These are phyloP conservation scores for Perdita meconis DNA, from an alignment of 2,888 invertebrate genomes.

Conservation along the genomic window DNA sequence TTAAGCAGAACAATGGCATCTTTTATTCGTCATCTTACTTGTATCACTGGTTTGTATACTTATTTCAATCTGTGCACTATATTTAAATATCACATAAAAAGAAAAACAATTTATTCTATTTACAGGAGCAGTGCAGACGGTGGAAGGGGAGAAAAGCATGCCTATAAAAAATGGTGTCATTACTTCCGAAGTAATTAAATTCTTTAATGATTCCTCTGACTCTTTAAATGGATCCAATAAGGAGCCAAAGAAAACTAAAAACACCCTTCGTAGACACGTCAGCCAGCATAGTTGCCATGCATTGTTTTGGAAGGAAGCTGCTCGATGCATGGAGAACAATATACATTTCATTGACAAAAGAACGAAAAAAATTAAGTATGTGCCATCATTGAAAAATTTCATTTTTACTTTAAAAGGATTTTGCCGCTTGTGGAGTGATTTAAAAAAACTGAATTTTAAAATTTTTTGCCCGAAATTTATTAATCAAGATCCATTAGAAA, in stretches of 20 bases:
- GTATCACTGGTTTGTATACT: conserved; percentile 1
- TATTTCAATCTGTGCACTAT: background rate
- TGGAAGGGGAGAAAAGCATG: background rate
- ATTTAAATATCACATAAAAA: conserved; percentile 7
- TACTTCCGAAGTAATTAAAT: background rate
- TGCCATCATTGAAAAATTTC: background rate
- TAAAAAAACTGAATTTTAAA: too few species aligned
- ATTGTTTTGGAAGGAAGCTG: too few species aligned
- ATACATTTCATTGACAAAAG: background rate
- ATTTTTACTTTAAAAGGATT: too few species aligned
- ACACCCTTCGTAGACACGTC: background rate
- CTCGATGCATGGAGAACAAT: too few species aligned
- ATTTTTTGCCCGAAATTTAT: too few species aligned
- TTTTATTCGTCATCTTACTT: background rate
- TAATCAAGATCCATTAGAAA: too few species aligned
- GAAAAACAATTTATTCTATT: background rate
- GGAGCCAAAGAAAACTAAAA: background rate
- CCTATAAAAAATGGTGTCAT: background rate
- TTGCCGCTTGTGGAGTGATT: too few species aligned
- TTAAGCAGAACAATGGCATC: background rate
- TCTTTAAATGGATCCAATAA: background rate
- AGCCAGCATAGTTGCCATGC: too few species aligned
- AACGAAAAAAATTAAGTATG: background rate
- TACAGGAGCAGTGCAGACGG: background rate
- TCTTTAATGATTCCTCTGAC: background rate